phyloP scores from a whole-genome alignment of 2,113 vertebrate species.

The Syngnathus floridae region DNA sequence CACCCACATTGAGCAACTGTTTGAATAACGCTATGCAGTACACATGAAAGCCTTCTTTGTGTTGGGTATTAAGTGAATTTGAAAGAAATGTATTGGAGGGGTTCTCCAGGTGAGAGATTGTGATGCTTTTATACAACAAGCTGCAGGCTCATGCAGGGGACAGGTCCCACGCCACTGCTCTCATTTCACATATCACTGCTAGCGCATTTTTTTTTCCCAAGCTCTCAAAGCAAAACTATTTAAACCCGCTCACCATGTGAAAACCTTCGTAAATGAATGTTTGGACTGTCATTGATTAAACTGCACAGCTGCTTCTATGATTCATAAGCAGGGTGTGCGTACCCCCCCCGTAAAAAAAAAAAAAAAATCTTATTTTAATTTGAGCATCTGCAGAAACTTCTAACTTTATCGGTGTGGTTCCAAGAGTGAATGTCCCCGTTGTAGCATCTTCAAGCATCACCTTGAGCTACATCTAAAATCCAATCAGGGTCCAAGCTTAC shows the following conservation, averaged over 20 bases:
- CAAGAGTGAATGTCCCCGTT: neutral
- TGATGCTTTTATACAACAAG: conserved; percentile 7
- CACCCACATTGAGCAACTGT: conserved; percentile 1
- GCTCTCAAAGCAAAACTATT: conserved; percentile 47
- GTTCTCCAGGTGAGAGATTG: conserved; percentile 21
- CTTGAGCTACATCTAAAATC: conserved; percentile 11
- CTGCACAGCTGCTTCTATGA: conserved; percentile 43
- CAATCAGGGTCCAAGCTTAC: conserved; percentile 13
- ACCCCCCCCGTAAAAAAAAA: conserved; percentile 46
- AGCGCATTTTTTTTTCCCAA: conserved; percentile 41
- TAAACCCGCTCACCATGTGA: conserved; percentile 45
- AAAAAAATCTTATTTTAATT: conserved; percentile 64
- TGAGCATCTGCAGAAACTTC: conserved; percentile 52
- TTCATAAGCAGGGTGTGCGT: conserved; percentile 48
- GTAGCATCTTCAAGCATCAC: neutral
- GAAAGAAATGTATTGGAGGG: conserved; percentile 12
- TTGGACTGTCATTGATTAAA: conserved; percentile 59
- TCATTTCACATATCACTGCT: conserved; percentile 38
- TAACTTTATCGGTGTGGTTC: neutral
- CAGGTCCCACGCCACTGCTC: conserved; percentile 27
- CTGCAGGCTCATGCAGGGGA: conserved; percentile 2
- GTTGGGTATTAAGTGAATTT: conserved; percentile 17
- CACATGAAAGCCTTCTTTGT: neutral
- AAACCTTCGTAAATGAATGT: conserved; percentile 53
- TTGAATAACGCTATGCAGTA: conserved; percentile 2